These are phyloP conservation scores for Lemur catta DNA, from an alignment of 2,797 vertebrate genomes.

Conservation along the genomic window DNA sequence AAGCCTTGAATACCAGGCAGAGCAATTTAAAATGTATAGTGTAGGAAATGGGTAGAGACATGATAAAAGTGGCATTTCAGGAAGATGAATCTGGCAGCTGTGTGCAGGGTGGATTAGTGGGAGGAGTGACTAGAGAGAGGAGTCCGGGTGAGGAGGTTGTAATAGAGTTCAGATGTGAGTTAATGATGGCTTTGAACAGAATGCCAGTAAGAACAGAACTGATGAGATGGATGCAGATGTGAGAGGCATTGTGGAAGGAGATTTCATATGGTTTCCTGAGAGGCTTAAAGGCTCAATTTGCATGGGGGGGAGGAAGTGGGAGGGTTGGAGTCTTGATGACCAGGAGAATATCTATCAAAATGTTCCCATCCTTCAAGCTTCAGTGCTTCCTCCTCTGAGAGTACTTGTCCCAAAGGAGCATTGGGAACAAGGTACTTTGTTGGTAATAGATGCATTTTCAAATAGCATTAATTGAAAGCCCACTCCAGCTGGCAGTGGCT, in stretches of 20 bases:
- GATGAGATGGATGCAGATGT: slow-evolving; percentile 60
- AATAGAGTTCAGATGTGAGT: slow-evolving; percentile 68
- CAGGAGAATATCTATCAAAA: slow-evolving; percentile 6
- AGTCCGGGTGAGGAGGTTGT: slow-evolving; percentile 32
- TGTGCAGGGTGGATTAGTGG: slow-evolving; percentile 37
- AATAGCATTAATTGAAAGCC: background rate
- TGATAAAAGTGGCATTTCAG: slow-evolving; percentile 43
- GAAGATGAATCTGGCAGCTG: slow-evolving; percentile 58
- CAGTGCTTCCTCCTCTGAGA: background rate
- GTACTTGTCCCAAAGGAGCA: slow-evolving; percentile 22
- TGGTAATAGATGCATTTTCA: background rate
- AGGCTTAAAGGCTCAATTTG: slow-evolving; percentile 39
- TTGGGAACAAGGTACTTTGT: background rate
- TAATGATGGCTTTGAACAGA: slow-evolving; percentile 64
- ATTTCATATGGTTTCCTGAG: slow-evolving; percentile 56
- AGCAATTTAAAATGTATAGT: slow-evolving; percentile 44
- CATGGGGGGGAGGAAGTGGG: background rate
- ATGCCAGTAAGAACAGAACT: slow-evolving; percentile 44
- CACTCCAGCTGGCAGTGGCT: background rate
- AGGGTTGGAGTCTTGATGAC: background rate
- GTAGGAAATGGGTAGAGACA: slow-evolving; percentile 33
- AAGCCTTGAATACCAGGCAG: background rate
- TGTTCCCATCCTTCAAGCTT: background rate
- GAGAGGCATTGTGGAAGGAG: slow-evolving; percentile 6
- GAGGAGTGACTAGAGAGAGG: slow-evolving; percentile 32